Evolutionary conservation across 1,140 invertebrate genomes (phyloP).

Genomic region (Coptotermes formosanus): DNA sequence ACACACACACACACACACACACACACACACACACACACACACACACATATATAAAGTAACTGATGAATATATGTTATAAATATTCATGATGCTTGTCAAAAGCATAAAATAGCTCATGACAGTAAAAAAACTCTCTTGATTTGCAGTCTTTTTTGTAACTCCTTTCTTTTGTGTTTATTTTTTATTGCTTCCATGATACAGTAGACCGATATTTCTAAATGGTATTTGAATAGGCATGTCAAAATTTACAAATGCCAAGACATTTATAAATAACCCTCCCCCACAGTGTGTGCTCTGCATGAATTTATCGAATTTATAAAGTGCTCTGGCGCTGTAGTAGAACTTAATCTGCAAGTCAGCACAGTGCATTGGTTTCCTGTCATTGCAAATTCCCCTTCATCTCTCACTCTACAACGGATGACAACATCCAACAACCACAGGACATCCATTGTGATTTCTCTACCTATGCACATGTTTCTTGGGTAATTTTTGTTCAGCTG

Average conservation of each 20-base stretch:
- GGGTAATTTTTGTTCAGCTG: too few species aligned
- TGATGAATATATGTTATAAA: conserved; percentile 3
- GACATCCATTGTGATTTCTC: too few species aligned
- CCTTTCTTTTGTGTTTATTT: neutral
- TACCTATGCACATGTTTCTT: too few species aligned
- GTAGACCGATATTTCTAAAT: neutral
- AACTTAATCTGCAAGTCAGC: neutral
- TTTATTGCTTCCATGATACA: neutral
- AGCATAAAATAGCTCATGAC: neutral
- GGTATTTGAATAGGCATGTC: neutral
- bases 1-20: too few species aligned
- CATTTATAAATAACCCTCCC: neutral
- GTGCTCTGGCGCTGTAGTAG: neutral
- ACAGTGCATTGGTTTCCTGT: neutral
- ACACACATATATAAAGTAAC: neutral
- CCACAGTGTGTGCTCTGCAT: neutral
- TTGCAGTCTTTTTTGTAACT: neutral
- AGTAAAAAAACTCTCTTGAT: neutral
- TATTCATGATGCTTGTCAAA: conserved; percentile 11
- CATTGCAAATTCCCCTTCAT: neutral
- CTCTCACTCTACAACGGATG: too few species aligned
- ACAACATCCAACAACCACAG: too few species aligned
- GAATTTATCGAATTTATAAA: neutral
- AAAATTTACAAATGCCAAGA: neutral
- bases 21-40: neutral